These are phyloP conservation scores for Chrysemys picta DNA, from an alignment of 2,113 vertebrate genomes.

Conservation along the genomic window DNA sequence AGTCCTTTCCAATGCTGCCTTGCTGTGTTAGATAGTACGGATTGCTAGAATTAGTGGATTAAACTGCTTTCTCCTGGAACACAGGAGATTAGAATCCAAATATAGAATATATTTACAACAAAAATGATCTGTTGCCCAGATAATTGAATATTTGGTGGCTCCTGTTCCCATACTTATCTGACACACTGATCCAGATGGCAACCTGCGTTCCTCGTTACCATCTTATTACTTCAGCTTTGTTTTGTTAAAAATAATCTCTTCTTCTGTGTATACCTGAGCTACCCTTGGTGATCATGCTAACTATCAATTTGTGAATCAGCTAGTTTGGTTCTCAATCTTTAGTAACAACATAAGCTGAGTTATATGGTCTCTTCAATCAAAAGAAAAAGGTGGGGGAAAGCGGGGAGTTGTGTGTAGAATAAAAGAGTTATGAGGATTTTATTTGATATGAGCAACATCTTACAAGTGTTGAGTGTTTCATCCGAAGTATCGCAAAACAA, in stretches of 20 bases:
- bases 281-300: accelerated
- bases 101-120: not conserved
- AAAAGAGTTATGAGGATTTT: accelerated
- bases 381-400: not conserved
- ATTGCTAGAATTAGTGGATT: not conserved
- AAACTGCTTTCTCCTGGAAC: not conserved
- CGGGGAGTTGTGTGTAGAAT: no score
- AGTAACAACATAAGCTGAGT: not conserved
- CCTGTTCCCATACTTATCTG: not conserved
- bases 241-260: not conserved
- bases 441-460: not conserved
- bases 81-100: not conserved
- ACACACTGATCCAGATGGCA: not conserved
- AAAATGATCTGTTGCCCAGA: not conserved
- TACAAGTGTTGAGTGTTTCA: not conserved
- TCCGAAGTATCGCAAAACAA: not conserved
- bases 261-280: not conserved
- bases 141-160: not conserved
- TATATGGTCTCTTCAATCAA: not conserved
- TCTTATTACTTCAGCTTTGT: not conserved
- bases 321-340: not conserved
- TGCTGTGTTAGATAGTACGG: not conserved
- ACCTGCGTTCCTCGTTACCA: not conserved
- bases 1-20: not conserved
- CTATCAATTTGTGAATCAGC: accelerated